These are phyloP conservation scores for Drosophila melanocephala DNA, from an alignment of 2,888 invertebrate species.

Conservation along the genomic window DNA sequence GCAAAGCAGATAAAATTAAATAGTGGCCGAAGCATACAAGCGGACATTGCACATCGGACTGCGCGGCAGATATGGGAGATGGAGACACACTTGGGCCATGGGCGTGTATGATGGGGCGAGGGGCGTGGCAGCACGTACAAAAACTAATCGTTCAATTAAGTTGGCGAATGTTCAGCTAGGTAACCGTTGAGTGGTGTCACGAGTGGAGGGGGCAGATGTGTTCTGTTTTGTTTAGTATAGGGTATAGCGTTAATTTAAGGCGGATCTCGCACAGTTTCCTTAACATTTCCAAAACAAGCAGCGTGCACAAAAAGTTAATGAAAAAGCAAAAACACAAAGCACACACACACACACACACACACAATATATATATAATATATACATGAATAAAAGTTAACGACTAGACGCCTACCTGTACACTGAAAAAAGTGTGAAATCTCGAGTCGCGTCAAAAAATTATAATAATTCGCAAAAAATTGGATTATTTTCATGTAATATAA, in stretches of 20 bases:
- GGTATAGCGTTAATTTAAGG: background rate
- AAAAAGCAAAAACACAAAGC: conserved; percentile 55
- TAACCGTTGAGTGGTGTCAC: background rate
- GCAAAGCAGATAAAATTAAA: conserved; percentile 74
- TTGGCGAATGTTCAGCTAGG: conserved; percentile 48
- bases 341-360: conserved; percentile 19
- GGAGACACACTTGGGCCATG: conserved; percentile 26
- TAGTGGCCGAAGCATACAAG: conserved; percentile 63
- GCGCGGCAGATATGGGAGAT: background rate
- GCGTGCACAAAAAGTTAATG: conserved; percentile 70
- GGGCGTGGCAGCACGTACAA: conserved; percentile 74
- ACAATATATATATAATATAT: background rate
- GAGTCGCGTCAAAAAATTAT: background rate
- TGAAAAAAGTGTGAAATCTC: background rate
- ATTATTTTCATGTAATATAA: background rate
- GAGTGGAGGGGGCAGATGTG: background rate
- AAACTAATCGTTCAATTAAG: conserved; percentile 80
- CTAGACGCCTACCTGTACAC: conserved; percentile 31
- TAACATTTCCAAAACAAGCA: conserved; percentile 69
- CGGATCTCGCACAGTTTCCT: conserved; percentile 33
- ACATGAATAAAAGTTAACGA: conserved; percentile 2
- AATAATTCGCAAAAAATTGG: no score
- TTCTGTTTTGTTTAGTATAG: background rate
- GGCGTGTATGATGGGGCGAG: conserved; percentile 1
- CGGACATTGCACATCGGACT: conserved; percentile 21